These are phyloP conservation scores for Macrophya alboannulata DNA, from an alignment of 2,888 invertebrate genomes.

Conservation along the genomic window DNA sequence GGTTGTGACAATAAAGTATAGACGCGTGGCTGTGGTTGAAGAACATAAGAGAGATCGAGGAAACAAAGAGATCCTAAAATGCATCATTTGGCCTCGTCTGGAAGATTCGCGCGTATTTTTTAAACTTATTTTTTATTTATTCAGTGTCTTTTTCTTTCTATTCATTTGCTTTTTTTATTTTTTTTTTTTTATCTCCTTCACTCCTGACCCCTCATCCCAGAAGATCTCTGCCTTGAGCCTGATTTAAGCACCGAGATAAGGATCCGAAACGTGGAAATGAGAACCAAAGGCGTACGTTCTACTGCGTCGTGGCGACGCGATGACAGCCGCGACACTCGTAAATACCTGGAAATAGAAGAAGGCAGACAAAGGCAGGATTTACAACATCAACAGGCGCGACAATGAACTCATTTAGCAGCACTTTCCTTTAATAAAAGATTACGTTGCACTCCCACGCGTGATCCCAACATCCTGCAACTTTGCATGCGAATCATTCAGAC, in stretches of 20 bases:
- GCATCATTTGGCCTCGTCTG: neutral
- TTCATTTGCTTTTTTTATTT: neutral
- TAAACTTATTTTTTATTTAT: neutral
- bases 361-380: constrained; percentile 40
- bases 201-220: constrained; percentile 29
- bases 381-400: constrained; percentile 36
- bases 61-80: constrained; percentile 40
- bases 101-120: constrained; percentile 25
- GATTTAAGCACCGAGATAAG: constrained; percentile 50
- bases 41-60: constrained; percentile 1
- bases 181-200: constrained; percentile 5
- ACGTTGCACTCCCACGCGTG: constrained; percentile 42
- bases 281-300: constrained; percentile 36
- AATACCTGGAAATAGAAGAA: constrained; percentile 51
- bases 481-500: constrained; percentile 4
- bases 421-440: constrained; percentile 31
- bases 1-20: constrained; percentile 17
- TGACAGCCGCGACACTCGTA: constrained; percentile 47
- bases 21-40: constrained; percentile 11
- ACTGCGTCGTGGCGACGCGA: constrained; percentile 24
- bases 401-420: constrained; percentile 46
- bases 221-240: constrained; percentile 40
- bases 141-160: neutral
- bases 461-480: neutral
- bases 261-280: constrained; percentile 51